Evolutionary conservation across 2,113 vertebrate genomes (phyloP), one percentile per base, ranked within the genome.

Genomic region (Centrocercus urophasianus): DNA sequence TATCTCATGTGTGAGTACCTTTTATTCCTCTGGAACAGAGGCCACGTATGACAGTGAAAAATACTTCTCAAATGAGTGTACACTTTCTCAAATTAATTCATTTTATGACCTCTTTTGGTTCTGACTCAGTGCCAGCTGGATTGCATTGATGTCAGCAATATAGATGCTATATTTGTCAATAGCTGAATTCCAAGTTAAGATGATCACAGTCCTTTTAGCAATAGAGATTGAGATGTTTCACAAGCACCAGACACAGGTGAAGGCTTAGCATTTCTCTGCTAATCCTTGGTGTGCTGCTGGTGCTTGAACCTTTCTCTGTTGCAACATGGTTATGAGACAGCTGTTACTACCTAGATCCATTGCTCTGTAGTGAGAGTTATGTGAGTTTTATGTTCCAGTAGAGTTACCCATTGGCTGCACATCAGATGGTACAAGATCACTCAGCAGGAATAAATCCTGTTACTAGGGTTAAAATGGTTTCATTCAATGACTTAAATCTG

Each of bases 121-220:
- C 42, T 84, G 43, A 65, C 30, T 76, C 42, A 6, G 50, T 74
- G 87, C 74, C 75, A 88, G 82, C 75, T 80, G 4, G 43, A 52
- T 71, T 76, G 71, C 65, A 38, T 40, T 89, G 56, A 16, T 59
- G 60, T 93, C 91, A 92, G 89, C 87, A 89, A 36, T 89, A 86
- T 76, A 34, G 65, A 43, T 67, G 76, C 72, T 43, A 0, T 93
- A 54, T 93, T 88, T 91, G 28, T 93, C 36, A 65, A 12, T 69
- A 67, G 57, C 65, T 77, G 79, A 83, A 75, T 79, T 77, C 71
- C 32, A n/a, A 66, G 75, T 47, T 24, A 57, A 45, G n/a, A 30
- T 88, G 82, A 77, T 56, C 25, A 2, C 4, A 32, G 64, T 73
- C 52, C 67, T 95, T 95, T 83, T 71, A 66, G 78, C 75, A 42